Evolutionary conservation across 2,113 vertebrate species (phyloP).

Genomic region (Ictalurus furcatus): DNA sequence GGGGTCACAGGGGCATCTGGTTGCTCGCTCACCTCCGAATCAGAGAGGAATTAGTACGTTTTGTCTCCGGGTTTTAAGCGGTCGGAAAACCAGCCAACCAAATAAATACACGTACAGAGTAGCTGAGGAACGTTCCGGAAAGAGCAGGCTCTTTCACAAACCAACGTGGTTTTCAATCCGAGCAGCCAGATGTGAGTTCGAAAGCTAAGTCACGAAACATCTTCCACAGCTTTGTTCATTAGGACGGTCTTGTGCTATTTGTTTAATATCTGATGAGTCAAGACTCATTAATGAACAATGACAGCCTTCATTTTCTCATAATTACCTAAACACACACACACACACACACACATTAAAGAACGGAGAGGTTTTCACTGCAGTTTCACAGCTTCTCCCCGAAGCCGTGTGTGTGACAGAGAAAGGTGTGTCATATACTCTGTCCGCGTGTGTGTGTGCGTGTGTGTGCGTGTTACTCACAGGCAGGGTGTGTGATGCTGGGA

Average conservation of each 20-base stretch:
- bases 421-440: not conserved
- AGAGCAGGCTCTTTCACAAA: not conserved
- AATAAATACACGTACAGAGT: too few relatives aligned
- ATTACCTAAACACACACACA: not conserved
- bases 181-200: too few relatives aligned
- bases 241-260: slow-evolving; percentile 22
- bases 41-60: not conserved
- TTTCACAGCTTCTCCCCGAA: not conserved
- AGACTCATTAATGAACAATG: slow-evolving; percentile 43
- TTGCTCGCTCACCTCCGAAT: not conserved
- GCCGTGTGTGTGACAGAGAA: not conserved
- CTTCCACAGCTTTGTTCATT: not conserved
- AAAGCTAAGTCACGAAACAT: not conserved
- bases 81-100: not conserved
- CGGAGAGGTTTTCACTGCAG: not conserved
- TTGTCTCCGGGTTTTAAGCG: not conserved
- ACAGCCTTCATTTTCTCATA: slow-evolving; percentile 34
- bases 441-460: slow-evolving; percentile 16
- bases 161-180: too few relatives aligned
- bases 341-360: not conserved
- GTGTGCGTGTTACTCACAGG: slow-evolving; percentile 62
- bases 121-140: not conserved
- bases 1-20: not conserved
- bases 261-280: slow-evolving; percentile 24
- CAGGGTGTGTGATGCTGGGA: slow-evolving; percentile 59